phyloP scores from a whole-genome alignment of 2,797 vertebrate genomes.

The Amphiprion clarkii region DNA sequence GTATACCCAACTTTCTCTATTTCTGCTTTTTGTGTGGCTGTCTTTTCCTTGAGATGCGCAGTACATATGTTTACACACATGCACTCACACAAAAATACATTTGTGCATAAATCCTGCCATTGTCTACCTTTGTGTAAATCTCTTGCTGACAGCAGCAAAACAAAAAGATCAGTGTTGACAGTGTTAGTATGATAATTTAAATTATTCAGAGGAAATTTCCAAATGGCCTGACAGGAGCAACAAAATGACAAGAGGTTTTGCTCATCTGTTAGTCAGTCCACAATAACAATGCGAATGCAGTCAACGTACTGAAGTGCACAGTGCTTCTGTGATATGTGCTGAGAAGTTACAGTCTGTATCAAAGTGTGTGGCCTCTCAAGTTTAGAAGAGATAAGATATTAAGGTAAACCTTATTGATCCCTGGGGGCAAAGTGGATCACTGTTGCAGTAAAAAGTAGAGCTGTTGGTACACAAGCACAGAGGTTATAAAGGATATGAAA shows the following conservation, averaged over 20 bases:
- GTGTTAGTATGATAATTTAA: conserved; percentile 64
- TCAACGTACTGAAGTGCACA: conserved; percentile 11
- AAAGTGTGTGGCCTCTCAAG: conserved; percentile 17
- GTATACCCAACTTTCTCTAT: not conserved
- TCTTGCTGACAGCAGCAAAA: conserved; percentile 69
- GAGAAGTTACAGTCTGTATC: conserved; percentile 29
- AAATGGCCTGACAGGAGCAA: conserved; percentile 64
- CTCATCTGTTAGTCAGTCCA: conserved; percentile 46
- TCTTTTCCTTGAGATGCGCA: conserved; percentile 11
- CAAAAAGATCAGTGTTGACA: conserved; percentile 68
- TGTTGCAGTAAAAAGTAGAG: conserved; percentile 51
- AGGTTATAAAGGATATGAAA: conserved; percentile 62
- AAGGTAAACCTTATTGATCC: conserved; percentile 66
- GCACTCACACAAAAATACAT: not conserved
- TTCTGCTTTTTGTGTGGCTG: conserved; percentile 17
- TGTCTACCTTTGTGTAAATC: conserved; percentile 38
- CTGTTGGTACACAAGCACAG: conserved; percentile 48
- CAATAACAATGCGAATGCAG: conserved; percentile 52
- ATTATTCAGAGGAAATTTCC: conserved; percentile 70
- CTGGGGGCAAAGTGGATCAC: conserved; percentile 47
- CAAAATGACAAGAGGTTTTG: conserved; percentile 33
- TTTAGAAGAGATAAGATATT: conserved; percentile 58
- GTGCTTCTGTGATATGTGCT: conserved; percentile 17
- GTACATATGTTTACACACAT: conserved; percentile 5
- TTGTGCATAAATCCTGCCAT: conserved; percentile 38